Conservation (phyloP, 2,797 vertebrate genomes). For the Pithecia hirsuta region DNA sequence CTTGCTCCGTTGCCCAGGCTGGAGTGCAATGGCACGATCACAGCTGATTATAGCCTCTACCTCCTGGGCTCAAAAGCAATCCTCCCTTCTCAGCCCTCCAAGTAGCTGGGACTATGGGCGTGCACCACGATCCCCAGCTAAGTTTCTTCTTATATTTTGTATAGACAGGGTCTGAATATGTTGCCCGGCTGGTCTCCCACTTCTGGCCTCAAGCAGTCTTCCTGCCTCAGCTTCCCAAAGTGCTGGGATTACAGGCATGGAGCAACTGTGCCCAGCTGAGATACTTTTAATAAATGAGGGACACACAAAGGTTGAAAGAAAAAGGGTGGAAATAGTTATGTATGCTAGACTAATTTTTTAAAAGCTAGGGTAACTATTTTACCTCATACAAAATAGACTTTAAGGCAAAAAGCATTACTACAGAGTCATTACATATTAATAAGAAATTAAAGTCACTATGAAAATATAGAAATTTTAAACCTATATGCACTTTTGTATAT, state of each 20-base stretch:
- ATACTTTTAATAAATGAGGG: neutral
- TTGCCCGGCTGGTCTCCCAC: neutral
- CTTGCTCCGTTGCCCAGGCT: neutral
- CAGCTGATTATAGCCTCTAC: neutral
- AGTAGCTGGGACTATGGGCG: neutral
- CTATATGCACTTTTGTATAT: neutral
- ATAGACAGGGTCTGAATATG: neutral
- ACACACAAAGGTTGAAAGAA: neutral
- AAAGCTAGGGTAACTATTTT: neutral
- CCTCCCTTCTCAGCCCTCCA: neutral
- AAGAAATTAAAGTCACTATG: neutral
- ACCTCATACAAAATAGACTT: conserved; percentile 17
- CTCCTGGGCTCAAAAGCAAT: neutral
- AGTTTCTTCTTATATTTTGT: neutral
- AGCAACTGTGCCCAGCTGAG: neutral
- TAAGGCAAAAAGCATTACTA: neutral
- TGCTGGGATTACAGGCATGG: neutral
- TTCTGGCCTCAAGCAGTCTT: neutral
- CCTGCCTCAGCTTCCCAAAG: neutral
- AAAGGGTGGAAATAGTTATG: neutral
- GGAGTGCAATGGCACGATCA: neutral
- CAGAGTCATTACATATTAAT: neutral
- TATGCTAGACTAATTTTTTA: neutral
- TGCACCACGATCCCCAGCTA: neutral
- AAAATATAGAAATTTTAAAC: conserved; percentile 16